Evolutionary conservation across 1,140 invertebrate species (phyloP).

Genomic region (Drosophila elegans): DNA sequence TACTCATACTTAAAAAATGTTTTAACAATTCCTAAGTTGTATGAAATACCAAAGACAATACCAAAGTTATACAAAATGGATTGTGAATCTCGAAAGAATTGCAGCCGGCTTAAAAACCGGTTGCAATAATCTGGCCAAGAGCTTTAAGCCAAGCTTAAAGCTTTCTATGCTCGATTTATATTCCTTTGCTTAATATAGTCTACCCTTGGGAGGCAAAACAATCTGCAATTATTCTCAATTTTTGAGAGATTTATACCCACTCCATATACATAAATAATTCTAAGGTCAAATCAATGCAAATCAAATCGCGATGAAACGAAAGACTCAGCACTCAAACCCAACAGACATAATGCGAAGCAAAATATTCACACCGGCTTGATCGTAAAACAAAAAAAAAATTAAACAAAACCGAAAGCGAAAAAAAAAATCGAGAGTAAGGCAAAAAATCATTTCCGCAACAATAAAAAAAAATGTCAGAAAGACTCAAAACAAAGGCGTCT

Average conservation of each 20-base stretch:
- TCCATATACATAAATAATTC: constrained; percentile 26
- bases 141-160: constrained; percentile 19
- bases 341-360: not conserved
- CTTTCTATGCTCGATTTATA: not conserved
- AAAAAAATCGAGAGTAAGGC: constrained; percentile 36
- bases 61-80: too few species aligned
- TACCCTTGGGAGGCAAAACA: constrained; percentile 8
- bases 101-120: not conserved
- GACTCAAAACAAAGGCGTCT: constrained; percentile 28
- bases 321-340: not conserved
- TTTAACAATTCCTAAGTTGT: too few species aligned
- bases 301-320: constrained; percentile 17
- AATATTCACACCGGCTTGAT: constrained; percentile 16
- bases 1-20: too few species aligned
- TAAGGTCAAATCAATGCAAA: constrained; percentile 45
- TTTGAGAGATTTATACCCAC: constrained; percentile 32
- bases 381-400: not conserved
- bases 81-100: not conserved
- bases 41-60: too few species aligned
- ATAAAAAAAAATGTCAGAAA: constrained; percentile 48
- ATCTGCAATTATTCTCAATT: constrained; percentile 38
- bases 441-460: constrained; percentile 61
- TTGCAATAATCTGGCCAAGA: not conserved
- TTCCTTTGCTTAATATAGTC: not conserved
- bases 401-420: not conserved